Conservation (phyloP, 2,113 vertebrate species). For the Channa maculata region DNA sequence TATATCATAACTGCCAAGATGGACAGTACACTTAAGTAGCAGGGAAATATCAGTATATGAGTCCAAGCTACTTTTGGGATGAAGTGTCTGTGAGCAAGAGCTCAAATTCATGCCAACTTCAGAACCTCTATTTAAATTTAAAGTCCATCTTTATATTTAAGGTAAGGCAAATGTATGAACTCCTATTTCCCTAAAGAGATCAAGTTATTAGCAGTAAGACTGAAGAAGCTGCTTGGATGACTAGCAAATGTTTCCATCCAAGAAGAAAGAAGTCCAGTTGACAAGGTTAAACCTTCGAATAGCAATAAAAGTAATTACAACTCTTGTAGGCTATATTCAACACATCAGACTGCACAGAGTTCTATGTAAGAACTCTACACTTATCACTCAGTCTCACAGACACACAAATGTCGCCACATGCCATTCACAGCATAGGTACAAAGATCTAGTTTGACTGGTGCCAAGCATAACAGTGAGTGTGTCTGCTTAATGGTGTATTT, state of each 20-base stretch:
- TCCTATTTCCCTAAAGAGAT: constrained; percentile 7
- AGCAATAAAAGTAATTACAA: neutral
- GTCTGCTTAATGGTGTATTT: constrained; percentile 56
- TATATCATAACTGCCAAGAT: constrained; percentile 22
- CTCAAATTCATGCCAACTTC: neutral
- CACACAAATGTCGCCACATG: constrained; percentile 41
- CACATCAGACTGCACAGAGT: constrained; percentile 17
- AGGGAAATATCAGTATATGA: constrained; percentile 25
- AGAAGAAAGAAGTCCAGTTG: too few species aligned
- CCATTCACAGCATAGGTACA: constrained; percentile 9
- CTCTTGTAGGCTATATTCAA: constrained; percentile 3
- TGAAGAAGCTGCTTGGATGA: too few species aligned
- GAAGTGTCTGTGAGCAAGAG: constrained; percentile 19
- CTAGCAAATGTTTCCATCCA: too few species aligned
- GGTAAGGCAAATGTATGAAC: neutral
- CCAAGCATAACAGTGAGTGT: constrained; percentile 7
- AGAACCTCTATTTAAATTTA: neutral
- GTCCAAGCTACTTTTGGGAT: constrained; percentile 6
- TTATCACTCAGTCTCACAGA: constrained; percentile 13
- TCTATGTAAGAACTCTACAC: constrained; percentile 29
- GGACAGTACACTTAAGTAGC: constrained; percentile 9
- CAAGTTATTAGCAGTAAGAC: constrained; percentile 15
- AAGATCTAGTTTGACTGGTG: constrained; percentile 47
- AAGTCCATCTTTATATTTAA: neutral
- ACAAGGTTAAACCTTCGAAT: too few species aligned